These are phyloP conservation scores for Scaptomyza tumidula DNA, from an alignment of 2,888 invertebrate genomes.

Conservation along the genomic window DNA sequence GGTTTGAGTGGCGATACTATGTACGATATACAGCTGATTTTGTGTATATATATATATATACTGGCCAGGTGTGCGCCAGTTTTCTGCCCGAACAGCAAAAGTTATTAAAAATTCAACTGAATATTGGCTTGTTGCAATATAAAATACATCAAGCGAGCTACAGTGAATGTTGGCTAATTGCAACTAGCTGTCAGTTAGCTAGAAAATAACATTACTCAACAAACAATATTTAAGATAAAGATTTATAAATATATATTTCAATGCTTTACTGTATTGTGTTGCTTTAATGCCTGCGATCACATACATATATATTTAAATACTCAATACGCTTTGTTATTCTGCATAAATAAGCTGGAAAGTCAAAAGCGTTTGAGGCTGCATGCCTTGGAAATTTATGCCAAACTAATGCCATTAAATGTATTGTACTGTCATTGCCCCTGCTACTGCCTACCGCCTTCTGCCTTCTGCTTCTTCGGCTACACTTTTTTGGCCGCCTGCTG, in stretches of 20 bases:
- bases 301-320: slow-evolving; percentile 52
- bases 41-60: too few species aligned
- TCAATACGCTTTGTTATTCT: slow-evolving; percentile 50
- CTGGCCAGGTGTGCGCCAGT: slow-evolving; percentile 46
- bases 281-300: background rate
- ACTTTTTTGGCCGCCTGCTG: slow-evolving; percentile 5
- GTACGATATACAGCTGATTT: background rate
- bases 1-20: background rate
- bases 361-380: slow-evolving; percentile 1
- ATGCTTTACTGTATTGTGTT: slow-evolving; percentile 18
- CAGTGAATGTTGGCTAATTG: slow-evolving; percentile 26
- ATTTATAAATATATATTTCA: background rate
- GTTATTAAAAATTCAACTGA: slow-evolving; percentile 45
- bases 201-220: background rate
- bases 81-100: slow-evolving; percentile 29
- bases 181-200: background rate
- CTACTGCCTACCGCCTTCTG: background rate
- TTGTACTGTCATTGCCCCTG: slow-evolving; percentile 16
- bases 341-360: slow-evolving; percentile 49
- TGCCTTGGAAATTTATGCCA: slow-evolving; percentile 63
- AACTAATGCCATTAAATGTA: slow-evolving; percentile 66
- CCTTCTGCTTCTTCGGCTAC: background rate
- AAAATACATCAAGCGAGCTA: slow-evolving; percentile 7
- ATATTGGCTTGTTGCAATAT: slow-evolving; percentile 26
- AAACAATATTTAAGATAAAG: background rate